Evolutionary conservation across 2,888 invertebrate genomes (phyloP).

Genomic region (Platerodrilus igneus): DNA sequence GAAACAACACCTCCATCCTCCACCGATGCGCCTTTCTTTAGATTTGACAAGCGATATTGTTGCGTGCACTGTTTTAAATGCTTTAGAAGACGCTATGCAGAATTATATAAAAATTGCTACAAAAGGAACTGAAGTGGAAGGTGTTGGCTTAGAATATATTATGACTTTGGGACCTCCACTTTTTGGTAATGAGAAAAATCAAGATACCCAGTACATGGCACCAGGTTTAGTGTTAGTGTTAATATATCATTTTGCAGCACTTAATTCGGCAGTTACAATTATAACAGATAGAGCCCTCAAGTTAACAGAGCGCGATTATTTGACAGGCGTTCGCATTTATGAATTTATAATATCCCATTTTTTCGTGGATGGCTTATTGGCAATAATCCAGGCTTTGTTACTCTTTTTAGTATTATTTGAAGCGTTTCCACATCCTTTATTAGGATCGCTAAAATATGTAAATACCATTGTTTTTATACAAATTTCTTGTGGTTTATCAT

Average conservation of each 20-base stretch:
- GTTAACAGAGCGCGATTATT: conserved; percentile 18
- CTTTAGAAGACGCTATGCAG: conserved; percentile 14
- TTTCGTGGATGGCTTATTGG: conserved; percentile 20
- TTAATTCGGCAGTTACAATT: conserved; percentile 19
- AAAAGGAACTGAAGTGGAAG: conserved; percentile 9
- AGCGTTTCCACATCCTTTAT: conserved; percentile 14
- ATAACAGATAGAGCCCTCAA: conserved; percentile 16
- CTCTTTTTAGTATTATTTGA: conserved; percentile 16
- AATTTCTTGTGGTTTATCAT: conserved; percentile 25
- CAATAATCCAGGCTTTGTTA: conserved; percentile 18
- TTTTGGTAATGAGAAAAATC: conserved; percentile 14
- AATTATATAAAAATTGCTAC: conserved; percentile 16
- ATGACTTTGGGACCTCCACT: conserved; percentile 18
- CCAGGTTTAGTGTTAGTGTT: conserved; percentile 19
- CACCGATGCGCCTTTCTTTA: conserved; percentile 15
- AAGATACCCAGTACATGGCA: conserved; percentile 22
- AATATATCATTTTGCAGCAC: conserved; percentile 21
- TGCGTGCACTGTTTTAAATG: conserved; percentile 20
- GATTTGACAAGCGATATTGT: conserved; percentile 24
- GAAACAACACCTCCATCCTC: neutral
- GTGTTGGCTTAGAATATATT: conserved; percentile 13
- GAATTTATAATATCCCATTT: conserved; percentile 23
- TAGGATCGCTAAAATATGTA: conserved; percentile 12
- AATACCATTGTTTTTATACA: conserved; percentile 16
- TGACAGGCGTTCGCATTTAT: conserved; percentile 22